Evolutionary conservation across 2,113 vertebrate species (phyloP).

Genomic region (Callorhinus ursinus): DNA sequence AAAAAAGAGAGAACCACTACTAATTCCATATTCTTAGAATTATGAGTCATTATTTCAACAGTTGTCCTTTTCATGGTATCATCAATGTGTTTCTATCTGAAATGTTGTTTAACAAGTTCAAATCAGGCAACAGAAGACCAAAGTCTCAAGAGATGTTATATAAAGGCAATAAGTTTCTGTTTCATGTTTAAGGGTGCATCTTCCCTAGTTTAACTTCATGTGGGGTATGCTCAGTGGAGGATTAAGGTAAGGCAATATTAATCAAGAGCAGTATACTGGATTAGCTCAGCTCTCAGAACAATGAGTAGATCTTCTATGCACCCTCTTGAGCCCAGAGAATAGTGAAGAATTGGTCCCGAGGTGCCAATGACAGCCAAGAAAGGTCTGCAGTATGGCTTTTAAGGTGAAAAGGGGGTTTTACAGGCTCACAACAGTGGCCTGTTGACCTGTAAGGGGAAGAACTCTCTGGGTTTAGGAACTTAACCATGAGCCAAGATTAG

Average conservation of each 20-base stretch:
- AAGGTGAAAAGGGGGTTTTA: background rate
- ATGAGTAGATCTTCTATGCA: background rate
- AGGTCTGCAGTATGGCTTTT: background rate
- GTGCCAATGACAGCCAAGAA: background rate
- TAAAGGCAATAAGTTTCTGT: background rate
- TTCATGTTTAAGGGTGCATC: background rate
- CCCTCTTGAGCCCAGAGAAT: background rate
- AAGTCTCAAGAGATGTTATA: background rate
- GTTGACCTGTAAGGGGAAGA: background rate
- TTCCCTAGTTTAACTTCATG: background rate
- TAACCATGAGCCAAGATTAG: background rate
- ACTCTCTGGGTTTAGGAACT: background rate
- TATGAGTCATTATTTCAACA: constrained; percentile 1
- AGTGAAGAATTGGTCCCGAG: background rate
- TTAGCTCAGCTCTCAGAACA: background rate
- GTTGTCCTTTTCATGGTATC: background rate
- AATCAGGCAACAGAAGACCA: background rate
- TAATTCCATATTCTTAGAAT: background rate
- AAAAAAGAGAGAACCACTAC: background rate
- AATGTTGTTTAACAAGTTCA: constrained; percentile 26
- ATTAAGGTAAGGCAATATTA: background rate
- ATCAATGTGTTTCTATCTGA: background rate
- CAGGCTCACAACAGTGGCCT: background rate
- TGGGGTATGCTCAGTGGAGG: background rate
- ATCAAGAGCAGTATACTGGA: background rate